These are phyloP conservation scores for Pristionchus mayeri DNA, from an alignment of 2,888 invertebrate species.

Conservation along the genomic window DNA sequence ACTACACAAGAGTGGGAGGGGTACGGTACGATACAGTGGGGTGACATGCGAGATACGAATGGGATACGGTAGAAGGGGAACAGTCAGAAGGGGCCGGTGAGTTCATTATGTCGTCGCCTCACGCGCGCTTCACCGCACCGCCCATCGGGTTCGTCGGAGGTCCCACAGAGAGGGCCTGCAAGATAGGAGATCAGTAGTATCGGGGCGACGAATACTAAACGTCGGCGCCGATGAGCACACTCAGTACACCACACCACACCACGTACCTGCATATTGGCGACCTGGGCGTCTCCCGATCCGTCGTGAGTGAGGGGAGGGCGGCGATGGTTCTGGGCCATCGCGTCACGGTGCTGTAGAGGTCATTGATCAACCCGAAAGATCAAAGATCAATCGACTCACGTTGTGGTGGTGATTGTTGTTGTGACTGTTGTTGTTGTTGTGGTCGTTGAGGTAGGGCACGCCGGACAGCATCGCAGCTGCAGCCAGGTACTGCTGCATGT, in stretches of 20 bases:
- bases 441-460: conserved; percentile 20
- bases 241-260: background rate
- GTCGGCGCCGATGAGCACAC: background rate
- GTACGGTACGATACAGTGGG: background rate
- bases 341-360: background rate
- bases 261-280: conserved; percentile 39
- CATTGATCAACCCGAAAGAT: conserved; percentile 28
- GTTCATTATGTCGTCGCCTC: background rate
- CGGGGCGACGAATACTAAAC: conserved; percentile 17
- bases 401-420: background rate
- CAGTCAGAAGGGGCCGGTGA: background rate
- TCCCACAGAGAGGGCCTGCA: conserved; percentile 12
- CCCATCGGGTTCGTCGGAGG: conserved; percentile 7
- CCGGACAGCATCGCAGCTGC: conserved; percentile 45
- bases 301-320: conserved; percentile 20
- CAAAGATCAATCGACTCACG: background rate
- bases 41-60: background rate
- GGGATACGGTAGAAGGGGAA: conserved; percentile 1
- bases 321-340: background rate
- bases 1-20: background rate
- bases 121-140: conserved; percentile 17
- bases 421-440: conserved; percentile 31
- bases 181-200: background rate
- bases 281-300: conserved; percentile 48
- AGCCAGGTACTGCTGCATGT: conserved; percentile 44